These are phyloP conservation scores for Propithecus perrieri DNA, from an alignment of 2,797 vertebrate genomes.

Conservation along the genomic window DNA sequence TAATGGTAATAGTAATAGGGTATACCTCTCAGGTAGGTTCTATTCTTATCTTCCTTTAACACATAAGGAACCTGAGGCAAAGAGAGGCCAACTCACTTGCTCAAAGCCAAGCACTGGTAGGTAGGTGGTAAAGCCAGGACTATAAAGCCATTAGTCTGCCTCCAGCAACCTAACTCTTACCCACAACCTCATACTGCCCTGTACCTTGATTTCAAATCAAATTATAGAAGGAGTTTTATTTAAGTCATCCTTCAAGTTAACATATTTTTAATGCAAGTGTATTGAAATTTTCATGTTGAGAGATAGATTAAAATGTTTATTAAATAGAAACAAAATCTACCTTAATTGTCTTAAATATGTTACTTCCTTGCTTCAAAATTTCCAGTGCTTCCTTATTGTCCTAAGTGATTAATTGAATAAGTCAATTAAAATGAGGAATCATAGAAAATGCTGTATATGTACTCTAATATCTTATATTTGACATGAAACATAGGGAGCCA, in stretches of 20 bases:
- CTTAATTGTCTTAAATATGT: neutral
- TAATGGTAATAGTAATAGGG: neutral
- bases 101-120: too few species aligned
- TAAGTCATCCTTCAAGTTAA: neutral
- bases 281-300: neutral
- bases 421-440: neutral
- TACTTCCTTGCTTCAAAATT: neutral
- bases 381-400: neutral
- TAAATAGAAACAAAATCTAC: neutral
- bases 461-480: neutral
- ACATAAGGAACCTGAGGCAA: neutral
- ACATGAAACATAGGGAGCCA: neutral
- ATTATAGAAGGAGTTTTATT: neutral
- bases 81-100: neutral
- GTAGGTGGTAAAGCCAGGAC: neutral
- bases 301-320: neutral
- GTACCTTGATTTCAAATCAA: neutral
- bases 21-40: neutral
- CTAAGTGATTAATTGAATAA: neutral
- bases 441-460: neutral
- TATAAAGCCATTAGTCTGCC: neutral
- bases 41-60: neutral
- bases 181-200: accelerated
- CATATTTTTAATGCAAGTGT: neutral
- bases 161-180: neutral